These are phyloP conservation scores for Epinephelus cyanopodus DNA, from an alignment of 2,113 vertebrate genomes.

Conservation along the genomic window DNA sequence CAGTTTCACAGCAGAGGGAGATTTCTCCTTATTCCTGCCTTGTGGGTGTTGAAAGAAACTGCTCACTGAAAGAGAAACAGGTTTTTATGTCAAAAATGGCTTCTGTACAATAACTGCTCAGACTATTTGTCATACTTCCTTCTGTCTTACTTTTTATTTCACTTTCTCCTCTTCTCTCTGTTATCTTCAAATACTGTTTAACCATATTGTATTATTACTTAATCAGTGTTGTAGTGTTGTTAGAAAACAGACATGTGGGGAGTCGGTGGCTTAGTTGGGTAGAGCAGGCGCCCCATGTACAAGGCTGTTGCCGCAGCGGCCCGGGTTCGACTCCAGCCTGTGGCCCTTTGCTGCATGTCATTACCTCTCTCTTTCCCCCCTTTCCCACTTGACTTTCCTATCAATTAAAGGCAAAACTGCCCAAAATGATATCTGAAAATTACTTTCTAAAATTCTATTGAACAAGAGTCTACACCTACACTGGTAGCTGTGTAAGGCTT, in stretches of 20 bases:
- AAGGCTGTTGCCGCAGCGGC: no score
- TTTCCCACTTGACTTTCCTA: no score
- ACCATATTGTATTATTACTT: background rate
- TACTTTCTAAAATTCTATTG: background rate
- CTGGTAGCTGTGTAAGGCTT: background rate
- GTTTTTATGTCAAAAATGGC: conserved; percentile 31
- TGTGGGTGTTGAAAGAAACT: conserved; percentile 48
- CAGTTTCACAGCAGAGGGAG: conserved; percentile 60
- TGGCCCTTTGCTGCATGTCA: no score
- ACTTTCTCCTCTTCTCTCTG: background rate
- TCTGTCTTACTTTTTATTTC: background rate
- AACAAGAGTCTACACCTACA: background rate
- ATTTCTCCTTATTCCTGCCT: conserved; percentile 54
- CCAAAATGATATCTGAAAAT: background rate
- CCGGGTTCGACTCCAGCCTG: no score
- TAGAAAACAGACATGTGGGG: background rate
- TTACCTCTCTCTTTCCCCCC: no score
- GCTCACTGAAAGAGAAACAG: conserved; percentile 9
- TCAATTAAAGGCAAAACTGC: no score
- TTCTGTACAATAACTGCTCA: background rate
- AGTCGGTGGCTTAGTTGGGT: no score
- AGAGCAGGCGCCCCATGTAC: no score
- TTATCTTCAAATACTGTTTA: background rate
- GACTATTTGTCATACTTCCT: background rate
- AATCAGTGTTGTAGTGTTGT: background rate